A percentile compares a stretch with the other conserved stretches of the same genome.
phyloP scores from a whole-genome alignment of 2,113 vertebrate species.

The Cyprinodon tularosa region DNA sequence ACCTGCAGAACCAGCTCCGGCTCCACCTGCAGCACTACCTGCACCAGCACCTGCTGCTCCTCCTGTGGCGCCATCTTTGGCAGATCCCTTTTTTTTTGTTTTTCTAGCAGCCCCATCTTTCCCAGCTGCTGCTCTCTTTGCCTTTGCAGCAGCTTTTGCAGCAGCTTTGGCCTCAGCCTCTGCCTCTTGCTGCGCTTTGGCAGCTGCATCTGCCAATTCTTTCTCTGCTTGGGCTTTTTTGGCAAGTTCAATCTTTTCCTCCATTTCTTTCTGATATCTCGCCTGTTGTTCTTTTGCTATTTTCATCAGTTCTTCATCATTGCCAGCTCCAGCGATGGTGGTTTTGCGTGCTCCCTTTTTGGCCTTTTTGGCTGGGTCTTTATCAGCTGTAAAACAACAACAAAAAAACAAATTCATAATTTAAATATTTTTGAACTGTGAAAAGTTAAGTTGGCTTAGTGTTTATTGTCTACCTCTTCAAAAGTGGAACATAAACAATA shows the following conservation, averaged over 20 bases:
- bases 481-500: neutral
- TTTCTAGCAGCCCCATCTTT: conserved; percentile 27
- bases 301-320: conserved; percentile 65
- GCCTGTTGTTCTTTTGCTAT: conserved; percentile 77
- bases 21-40: neutral
- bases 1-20: neutral
- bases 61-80: neutral
- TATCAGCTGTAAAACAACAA: conserved; percentile 61
- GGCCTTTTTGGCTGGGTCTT: conserved; percentile 62
- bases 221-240: conserved; percentile 67
- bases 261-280: conserved; percentile 70
- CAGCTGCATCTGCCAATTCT: conserved; percentile 53
- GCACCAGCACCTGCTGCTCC: conserved; percentile 7
- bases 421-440: neutral
- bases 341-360: conserved; percentile 74
- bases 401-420: neutral
- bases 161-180: conserved; percentile 51
- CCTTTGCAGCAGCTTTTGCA: conserved; percentile 46
- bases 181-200: conserved; percentile 37
- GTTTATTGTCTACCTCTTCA: neutral
- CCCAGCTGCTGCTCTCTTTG: conserved; percentile 31
- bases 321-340: conserved; percentile 61
- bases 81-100: conserved; percentile 19
- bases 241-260: conserved; percentile 55
- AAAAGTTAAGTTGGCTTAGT: neutral